These are phyloP conservation scores for Alosa alosa DNA, from an alignment of 2,113 vertebrate genomes.

Conservation along the genomic window DNA sequence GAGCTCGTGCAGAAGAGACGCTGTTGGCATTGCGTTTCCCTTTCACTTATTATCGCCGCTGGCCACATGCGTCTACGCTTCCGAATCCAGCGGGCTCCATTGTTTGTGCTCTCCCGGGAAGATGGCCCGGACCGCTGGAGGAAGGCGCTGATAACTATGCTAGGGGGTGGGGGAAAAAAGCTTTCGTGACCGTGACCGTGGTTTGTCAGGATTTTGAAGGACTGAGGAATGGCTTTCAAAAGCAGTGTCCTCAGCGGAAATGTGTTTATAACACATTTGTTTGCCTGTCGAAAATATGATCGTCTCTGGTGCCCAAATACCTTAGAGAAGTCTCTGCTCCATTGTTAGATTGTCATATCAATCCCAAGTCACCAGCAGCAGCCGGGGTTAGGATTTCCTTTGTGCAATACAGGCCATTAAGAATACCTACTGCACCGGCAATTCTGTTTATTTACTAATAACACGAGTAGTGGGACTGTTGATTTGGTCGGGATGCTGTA, in stretches of 20 bases:
- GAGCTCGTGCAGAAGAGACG: slow-evolving; percentile 10
- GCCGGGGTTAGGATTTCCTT: not conserved
- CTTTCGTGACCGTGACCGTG: slow-evolving; percentile 17
- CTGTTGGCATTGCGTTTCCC: slow-evolving; percentile 9
- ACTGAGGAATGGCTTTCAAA: not conserved
- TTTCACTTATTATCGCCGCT: slow-evolving; percentile 11
- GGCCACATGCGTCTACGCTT: slow-evolving; percentile 12
- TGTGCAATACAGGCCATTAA: not conserved
- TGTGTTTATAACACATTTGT: slow-evolving; percentile 5
- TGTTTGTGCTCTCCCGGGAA: slow-evolving; percentile 20
- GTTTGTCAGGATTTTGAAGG: slow-evolving; percentile 18
- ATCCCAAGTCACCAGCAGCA: not conserved
- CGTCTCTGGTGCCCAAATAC: not conserved
- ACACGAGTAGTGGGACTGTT: not conserved
- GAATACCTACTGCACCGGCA: not conserved
- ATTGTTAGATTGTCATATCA: slow-evolving; percentile 4
- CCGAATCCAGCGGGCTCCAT: slow-evolving; percentile 12
- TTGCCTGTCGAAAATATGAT: not conserved
- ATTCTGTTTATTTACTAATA: too few relatives aligned
- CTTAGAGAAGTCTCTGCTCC: not conserved
- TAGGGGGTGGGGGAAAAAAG: slow-evolving; percentile 1
- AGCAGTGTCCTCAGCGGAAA: not conserved
- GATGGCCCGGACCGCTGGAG: slow-evolving; percentile 9
- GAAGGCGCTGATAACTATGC: slow-evolving; percentile 13
- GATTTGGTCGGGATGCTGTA: not conserved